Percentiles rank a stretch among this genome's conserved stretches.
Conservation (phyloP, 2,888 invertebrate species). For the Micoletzkya japonica region DNA sequence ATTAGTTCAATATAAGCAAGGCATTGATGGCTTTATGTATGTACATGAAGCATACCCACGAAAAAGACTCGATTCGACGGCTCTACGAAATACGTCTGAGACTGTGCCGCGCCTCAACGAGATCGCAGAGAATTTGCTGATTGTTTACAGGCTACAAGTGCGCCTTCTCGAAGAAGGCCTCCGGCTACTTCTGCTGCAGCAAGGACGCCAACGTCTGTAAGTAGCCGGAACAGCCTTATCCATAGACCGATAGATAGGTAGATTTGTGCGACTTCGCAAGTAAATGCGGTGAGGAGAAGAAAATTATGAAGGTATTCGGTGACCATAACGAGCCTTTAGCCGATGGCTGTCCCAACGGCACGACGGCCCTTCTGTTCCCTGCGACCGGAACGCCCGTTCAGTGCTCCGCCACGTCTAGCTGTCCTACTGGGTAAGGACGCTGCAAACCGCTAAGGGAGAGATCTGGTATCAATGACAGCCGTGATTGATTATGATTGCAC, state of each 20-base stretch:
- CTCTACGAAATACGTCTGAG: too few relatives aligned
- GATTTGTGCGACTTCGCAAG: too few relatives aligned
- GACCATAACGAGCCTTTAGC: constrained; percentile 32
- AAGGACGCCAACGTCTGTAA: constrained; percentile 33
- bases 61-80: too few relatives aligned
- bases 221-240: background rate
- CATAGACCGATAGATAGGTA: background rate
- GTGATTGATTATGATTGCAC: too few relatives aligned
- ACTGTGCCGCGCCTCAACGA: background rate
- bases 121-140: too few relatives aligned
- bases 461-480: too few relatives aligned
- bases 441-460: background rate
- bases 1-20: too few relatives aligned
- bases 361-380: constrained; percentile 57
- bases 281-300: too few relatives aligned
- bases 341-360: constrained; percentile 55
- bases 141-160: constrained; percentile 48
- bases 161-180: constrained; percentile 51
- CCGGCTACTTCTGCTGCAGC: constrained; percentile 48
- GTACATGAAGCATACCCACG: too few relatives aligned
- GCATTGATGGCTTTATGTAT: too few relatives aligned
- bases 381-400: constrained; percentile 62
- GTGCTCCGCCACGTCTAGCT: constrained; percentile 37
- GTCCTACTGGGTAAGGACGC: constrained; percentile 14
- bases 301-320: too few relatives aligned